These are phyloP conservation scores for Characodon lateralis DNA, from an alignment of 2,797 vertebrate species.

Conservation along the genomic window DNA sequence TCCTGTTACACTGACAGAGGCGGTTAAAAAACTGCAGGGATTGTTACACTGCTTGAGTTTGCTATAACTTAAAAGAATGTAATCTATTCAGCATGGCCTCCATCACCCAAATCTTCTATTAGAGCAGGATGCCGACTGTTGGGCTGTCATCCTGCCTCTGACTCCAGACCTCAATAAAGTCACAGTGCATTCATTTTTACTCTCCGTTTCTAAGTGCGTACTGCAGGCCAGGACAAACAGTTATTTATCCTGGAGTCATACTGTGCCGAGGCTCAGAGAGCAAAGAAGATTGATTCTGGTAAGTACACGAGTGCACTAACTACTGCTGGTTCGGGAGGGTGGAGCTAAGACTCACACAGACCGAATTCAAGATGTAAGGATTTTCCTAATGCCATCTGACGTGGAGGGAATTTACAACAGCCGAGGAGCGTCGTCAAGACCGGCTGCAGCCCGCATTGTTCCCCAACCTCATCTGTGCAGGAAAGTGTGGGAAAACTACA, in stretches of 20 bases:
- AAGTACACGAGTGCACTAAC: constrained; percentile 66
- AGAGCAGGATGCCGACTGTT: constrained; percentile 68
- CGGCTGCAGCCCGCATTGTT: constrained; percentile 21
- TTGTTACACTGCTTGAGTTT: constrained; percentile 73
- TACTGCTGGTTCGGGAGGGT: constrained; percentile 42
- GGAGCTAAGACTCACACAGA: constrained; percentile 53
- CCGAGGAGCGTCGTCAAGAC: constrained; percentile 29
- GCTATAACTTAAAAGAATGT: constrained; percentile 69
- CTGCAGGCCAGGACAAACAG: constrained; percentile 71
- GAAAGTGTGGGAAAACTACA: constrained; percentile 31
- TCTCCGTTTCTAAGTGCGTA: constrained; percentile 44
- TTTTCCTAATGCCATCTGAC: constrained; percentile 66
- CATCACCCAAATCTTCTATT: constrained; percentile 73
- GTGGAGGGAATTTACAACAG: constrained; percentile 61
- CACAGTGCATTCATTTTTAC: constrained; percentile 39
- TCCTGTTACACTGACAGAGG: constrained; percentile 69
- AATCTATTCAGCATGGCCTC: constrained; percentile 76
- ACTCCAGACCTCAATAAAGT: constrained; percentile 66
- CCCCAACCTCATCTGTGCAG: constrained; percentile 22
- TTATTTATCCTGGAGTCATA: constrained; percentile 71
- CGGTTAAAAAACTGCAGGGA: constrained; percentile 61
- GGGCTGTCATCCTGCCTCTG: constrained; percentile 65
- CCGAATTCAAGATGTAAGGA: constrained; percentile 64
- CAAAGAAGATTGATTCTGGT: constrained; percentile 71
- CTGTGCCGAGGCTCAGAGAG: constrained; percentile 59